Evolutionary conservation across 2,888 invertebrate genomes (phyloP).

Genomic region (Ennomos erosarius): DNA sequence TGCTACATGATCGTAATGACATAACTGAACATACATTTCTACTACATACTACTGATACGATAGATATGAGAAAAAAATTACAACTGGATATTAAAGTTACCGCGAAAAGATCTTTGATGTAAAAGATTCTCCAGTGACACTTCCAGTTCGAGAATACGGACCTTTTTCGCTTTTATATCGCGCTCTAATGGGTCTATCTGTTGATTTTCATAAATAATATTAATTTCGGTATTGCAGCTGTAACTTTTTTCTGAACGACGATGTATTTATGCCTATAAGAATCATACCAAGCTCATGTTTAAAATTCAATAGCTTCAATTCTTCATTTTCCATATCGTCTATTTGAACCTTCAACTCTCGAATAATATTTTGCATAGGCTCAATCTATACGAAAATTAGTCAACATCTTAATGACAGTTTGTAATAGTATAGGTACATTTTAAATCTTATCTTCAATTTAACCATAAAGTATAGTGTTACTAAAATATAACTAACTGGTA

Average conservation of each 20-base stretch:
- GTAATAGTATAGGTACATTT: too few species aligned
- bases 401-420: conserved; percentile 14
- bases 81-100: conserved; percentile 73
- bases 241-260: conserved; percentile 66
- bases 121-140: conserved; percentile 91
- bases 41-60: conserved; percentile 17
- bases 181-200: conserved; percentile 94
- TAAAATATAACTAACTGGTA: background rate
- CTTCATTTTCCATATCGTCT: conserved; percentile 93
- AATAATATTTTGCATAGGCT: conserved; percentile 93
- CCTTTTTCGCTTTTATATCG: conserved; percentile 93
- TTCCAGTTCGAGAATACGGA: conserved; percentile 93
- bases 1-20: conserved; percentile 18
- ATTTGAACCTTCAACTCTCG: conserved; percentile 92
- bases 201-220: conserved; percentile 41
- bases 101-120: conserved; percentile 88
- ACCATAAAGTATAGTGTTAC: too few species aligned
- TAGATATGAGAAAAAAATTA: conserved; percentile 74
- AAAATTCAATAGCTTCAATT: conserved; percentile 86
- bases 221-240: conserved; percentile 62
- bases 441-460: too few species aligned
- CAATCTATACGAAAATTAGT: conserved; percentile 85
- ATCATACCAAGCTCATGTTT: conserved; percentile 79
- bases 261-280: conserved; percentile 4
- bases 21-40: background rate